These are phyloP conservation scores for Drosophila melanosoma DNA, from an alignment of 2,888 invertebrate species.

Conservation along the genomic window DNA sequence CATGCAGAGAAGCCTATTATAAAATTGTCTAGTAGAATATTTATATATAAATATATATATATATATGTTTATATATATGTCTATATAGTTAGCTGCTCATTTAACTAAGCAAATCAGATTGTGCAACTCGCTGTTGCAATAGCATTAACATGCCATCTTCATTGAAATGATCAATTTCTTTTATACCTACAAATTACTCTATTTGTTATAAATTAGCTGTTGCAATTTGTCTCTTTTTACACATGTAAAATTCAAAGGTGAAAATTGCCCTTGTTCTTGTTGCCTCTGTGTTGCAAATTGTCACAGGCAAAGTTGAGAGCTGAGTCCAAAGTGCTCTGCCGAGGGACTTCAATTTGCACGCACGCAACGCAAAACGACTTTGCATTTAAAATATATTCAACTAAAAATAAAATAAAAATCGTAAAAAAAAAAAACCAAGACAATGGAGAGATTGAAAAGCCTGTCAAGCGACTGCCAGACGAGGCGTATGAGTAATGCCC, in stretches of 20 bases:
- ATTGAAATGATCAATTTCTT: background rate
- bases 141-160: background rate
- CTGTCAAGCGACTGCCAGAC: constrained; percentile 62
- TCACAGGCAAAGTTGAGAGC: constrained; percentile 41
- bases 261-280: background rate
- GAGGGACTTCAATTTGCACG: constrained; percentile 18
- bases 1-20: background rate
- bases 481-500: constrained; percentile 65
- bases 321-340: background rate
- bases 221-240: background rate
- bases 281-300: constrained; percentile 39
- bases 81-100: background rate
- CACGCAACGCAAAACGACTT: constrained; percentile 44
- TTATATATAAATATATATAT: background rate
- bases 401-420: constrained; percentile 15
- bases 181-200: background rate
- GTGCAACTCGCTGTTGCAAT: background rate
- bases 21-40: background rate
- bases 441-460: constrained; percentile 9
- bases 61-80: too few species aligned
- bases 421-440: background rate
- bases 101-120: background rate
- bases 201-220: background rate
- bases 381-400: constrained; percentile 50
- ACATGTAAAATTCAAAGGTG: background rate